These are phyloP conservation scores for Anser cygnoides DNA, from an alignment of 2,113 vertebrate species.

Conservation along the genomic window DNA sequence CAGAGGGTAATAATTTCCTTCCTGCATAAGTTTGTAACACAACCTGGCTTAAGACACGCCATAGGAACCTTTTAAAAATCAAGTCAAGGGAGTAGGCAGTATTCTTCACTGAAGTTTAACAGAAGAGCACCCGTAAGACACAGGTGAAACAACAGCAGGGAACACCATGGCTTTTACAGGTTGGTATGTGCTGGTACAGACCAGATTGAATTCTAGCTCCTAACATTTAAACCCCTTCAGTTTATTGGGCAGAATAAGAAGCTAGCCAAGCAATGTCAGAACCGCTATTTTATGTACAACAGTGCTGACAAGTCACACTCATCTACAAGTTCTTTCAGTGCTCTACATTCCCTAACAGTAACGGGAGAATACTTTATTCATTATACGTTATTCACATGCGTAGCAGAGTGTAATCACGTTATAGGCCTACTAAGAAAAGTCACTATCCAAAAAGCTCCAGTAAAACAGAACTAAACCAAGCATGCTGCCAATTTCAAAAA, in stretches of 20 bases:
- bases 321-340: neutral
- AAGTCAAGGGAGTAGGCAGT: neutral
- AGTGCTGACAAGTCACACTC: neutral
- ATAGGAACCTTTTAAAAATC: neutral
- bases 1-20: neutral
- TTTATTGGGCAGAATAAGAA: neutral
- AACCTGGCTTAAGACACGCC: neutral
- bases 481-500: neutral
- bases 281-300: rapidly evolving
- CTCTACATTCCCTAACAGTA: neutral
- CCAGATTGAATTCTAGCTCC: neutral
- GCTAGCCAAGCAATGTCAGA: neutral
- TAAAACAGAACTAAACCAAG: neutral
- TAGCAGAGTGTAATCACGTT: neutral
- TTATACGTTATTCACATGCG: neutral
- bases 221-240: neutral
- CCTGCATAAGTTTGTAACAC: neutral
- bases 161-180: neutral
- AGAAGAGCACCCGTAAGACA: neutral
- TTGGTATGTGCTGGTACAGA: neutral
- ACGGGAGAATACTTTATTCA: neutral
- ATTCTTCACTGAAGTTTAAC: neutral
- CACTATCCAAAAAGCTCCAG: neutral
- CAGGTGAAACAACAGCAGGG: neutral
- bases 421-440: neutral